These are phyloP conservation scores for Zoanthus sansibaricus DNA, from an alignment of 92 coral and sea anemone genomes.

Conservation along the genomic window DNA sequence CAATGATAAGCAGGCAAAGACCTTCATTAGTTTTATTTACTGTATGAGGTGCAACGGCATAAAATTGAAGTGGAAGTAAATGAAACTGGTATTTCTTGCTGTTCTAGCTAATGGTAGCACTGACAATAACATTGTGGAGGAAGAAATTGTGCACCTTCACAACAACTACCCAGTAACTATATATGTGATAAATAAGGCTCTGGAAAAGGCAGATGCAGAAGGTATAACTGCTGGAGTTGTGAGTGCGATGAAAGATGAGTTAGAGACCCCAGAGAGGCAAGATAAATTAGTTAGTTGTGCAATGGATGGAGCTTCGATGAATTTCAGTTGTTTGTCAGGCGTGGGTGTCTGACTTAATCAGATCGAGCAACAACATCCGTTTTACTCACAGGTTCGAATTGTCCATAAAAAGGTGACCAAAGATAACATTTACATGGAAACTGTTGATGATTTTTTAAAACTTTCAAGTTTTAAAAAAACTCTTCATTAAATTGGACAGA, in stretches of 20 bases:
- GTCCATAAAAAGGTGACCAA: conserved; percentile 20
- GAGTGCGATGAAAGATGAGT: conserved; percentile 11
- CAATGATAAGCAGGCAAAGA: conserved; percentile 40
- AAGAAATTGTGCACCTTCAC: conserved; percentile 45
- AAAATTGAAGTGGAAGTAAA: conserved; percentile 24
- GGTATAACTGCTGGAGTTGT: conserved; percentile 15
- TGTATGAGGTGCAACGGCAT: conserved; percentile 6
- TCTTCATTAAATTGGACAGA: conserved; percentile 23
- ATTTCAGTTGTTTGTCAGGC: neutral
- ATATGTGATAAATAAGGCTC: conserved; percentile 5
- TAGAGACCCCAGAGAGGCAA: conserved; percentile 5
- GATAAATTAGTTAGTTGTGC: conserved; percentile 15
- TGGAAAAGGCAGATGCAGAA: conserved; percentile 22
- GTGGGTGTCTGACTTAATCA: conserved; percentile 21
- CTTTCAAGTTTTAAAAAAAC: conserved; percentile 28
- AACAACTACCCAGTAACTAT: conserved; percentile 10
- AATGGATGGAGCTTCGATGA: conserved; percentile 23
- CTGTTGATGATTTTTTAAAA: conserved; percentile 31
- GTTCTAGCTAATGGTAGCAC: conserved; percentile 45
- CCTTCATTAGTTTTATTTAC: conserved; percentile 21
- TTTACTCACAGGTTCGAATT: conserved; percentile 42
- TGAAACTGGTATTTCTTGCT: conserved; percentile 21
- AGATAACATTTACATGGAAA: conserved; percentile 23
- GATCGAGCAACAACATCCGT: conserved; percentile 15
- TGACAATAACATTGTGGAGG: conserved; percentile 42